Evolutionary conservation across 1,140 invertebrate genomes (phyloP).

Genomic region (Venustaconcha ellipsiformis): DNA sequence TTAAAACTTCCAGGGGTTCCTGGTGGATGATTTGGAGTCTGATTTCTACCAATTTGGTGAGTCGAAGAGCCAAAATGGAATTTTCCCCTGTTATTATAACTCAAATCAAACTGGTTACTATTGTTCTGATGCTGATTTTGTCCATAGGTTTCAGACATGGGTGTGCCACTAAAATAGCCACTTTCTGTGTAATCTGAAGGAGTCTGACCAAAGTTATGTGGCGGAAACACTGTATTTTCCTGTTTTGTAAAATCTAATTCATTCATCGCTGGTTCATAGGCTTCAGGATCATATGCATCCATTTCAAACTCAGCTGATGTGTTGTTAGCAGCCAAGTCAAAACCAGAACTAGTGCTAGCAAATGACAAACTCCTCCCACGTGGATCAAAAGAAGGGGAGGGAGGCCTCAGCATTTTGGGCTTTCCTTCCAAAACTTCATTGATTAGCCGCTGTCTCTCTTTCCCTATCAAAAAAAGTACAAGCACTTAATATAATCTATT

Average conservation of each 20-base stretch:
- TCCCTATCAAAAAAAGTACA: slow-evolving; percentile 45
- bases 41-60: too few species aligned
- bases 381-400: slow-evolving; percentile 37
- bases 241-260: background rate
- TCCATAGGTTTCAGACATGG: background rate
- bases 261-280: slow-evolving; percentile 41
- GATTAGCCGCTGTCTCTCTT: slow-evolving; percentile 73
- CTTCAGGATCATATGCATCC: slow-evolving; percentile 33
- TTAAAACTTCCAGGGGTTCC: too few species aligned
- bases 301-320: slow-evolving; percentile 21
- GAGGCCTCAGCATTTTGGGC: slow-evolving; percentile 62
- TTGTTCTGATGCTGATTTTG: too few species aligned
- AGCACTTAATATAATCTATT: background rate
- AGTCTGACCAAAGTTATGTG: slow-evolving; percentile 22
- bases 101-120: too few species aligned
- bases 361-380: slow-evolving; percentile 26
- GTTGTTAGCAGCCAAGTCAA: too few species aligned
- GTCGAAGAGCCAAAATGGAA: too few species aligned
- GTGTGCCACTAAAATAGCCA: slow-evolving; percentile 23
- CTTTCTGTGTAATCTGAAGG: slow-evolving; percentile 18
- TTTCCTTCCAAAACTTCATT: slow-evolving; percentile 74
- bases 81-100: too few species aligned
- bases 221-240: slow-evolving; percentile 4
- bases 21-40: too few species aligned
- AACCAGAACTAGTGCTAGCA: background rate